Evolutionary conservation across 2,113 vertebrate species (phyloP).

Genomic region (Rhabdornis inornatus): DNA sequence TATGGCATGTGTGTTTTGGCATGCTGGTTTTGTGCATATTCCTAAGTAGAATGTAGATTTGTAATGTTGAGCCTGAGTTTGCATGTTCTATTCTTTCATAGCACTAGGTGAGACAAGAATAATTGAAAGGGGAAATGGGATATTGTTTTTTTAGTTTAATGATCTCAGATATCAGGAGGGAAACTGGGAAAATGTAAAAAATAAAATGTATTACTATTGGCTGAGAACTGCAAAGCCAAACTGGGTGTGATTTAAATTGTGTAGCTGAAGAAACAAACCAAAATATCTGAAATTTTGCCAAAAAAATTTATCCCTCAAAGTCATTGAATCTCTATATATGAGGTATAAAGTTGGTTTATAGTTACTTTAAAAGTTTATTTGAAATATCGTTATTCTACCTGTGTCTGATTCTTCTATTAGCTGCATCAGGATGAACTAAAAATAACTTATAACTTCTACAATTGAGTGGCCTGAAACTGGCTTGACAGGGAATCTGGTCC

Average conservation of each 20-base stretch:
- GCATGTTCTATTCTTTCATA: neutral
- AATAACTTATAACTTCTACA: neutral
- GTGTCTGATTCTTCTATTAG: neutral
- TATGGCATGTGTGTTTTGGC: slow-evolving; percentile 21
- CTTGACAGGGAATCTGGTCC: neutral
- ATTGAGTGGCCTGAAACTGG: neutral
- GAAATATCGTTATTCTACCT: neutral
- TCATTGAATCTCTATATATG: neutral
- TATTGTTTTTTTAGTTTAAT: neutral
- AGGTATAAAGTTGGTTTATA: neutral
- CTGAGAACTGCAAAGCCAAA: neutral
- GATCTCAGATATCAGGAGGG: neutral
- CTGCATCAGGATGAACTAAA: neutral
- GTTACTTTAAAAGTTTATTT: neutral
- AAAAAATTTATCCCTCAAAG: neutral
- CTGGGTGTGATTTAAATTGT: neutral
- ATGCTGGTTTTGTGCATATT: neutral
- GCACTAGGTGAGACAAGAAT: neutral
- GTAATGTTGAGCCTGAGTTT: neutral
- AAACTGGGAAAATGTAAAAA: neutral
- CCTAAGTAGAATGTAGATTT: neutral
- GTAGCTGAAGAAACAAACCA: neutral
- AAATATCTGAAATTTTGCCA: neutral
- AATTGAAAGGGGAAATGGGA: neutral
- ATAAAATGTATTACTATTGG: neutral